Percentiles rank a stretch among this genome's conserved stretches.
Evolutionary conservation across 2,113 vertebrate genomes (phyloP).

Genomic region (Myotis yumanensis): DNA sequence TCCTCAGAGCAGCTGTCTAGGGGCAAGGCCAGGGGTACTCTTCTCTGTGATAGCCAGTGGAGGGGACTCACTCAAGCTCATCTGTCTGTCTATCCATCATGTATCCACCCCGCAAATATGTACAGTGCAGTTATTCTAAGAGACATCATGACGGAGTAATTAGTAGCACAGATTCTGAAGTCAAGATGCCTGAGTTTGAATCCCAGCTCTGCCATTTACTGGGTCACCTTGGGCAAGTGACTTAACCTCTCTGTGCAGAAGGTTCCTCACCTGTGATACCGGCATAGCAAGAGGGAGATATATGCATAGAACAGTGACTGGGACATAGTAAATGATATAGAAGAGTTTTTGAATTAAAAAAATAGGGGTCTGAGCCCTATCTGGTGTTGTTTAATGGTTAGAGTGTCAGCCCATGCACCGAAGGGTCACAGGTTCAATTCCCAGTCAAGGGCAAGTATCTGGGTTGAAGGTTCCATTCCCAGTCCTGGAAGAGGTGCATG

Average conservation of each 20-base stretch:
- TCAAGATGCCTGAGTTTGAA: not conserved
- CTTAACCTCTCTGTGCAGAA: not conserved
- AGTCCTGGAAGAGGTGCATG: no score
- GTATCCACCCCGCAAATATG: not conserved
- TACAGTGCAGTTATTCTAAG: not conserved
- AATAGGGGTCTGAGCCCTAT: not conserved
- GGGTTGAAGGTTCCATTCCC: no score
- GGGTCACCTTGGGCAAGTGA: not conserved
- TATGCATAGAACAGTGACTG: not conserved
- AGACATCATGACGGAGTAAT: not conserved
- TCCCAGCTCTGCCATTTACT: not conserved
- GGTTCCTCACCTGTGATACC: not conserved
- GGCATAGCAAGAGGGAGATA: not conserved
- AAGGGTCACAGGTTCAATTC: no score
- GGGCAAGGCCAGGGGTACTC: not conserved
- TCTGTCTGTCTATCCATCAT: not conserved
- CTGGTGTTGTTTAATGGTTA: no score
- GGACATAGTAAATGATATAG: not conserved
- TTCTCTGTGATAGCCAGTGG: not conserved
- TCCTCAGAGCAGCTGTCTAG: not conserved
- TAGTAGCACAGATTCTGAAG: conserved; percentile 9
- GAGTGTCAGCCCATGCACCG: no score
- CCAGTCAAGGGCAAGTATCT: no score
- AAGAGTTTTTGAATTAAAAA: not conserved
- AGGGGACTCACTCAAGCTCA: not conserved